Evolutionary conservation across 2,113 vertebrate genomes (phyloP).

Genomic region (Entomyzon cyanotis): DNA sequence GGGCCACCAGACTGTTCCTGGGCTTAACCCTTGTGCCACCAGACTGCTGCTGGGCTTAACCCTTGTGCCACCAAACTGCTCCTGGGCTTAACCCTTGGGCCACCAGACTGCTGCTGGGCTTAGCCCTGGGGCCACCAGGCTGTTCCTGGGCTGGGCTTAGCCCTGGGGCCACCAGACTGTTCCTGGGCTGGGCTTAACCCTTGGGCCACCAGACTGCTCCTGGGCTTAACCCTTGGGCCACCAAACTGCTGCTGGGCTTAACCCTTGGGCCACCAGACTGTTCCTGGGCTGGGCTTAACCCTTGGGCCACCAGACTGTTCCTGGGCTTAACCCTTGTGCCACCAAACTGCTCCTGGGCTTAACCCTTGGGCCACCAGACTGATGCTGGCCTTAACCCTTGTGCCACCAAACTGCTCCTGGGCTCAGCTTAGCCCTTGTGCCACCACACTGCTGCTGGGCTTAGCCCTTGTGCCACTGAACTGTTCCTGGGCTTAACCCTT

Average conservation of each 20-base stretch:
- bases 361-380: background rate
- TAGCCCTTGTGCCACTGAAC: background rate
- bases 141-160: too few species aligned
- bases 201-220: background rate
- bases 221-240: background rate
- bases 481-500: background rate
- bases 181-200: background rate
- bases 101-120: background rate
- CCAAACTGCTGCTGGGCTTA: background rate
- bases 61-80: background rate
- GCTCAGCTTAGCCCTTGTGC: background rate
- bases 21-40: background rate
- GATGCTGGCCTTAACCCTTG: background rate
- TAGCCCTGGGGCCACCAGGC: background rate
- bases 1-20: background rate
- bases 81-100: background rate
- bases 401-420: background rate
- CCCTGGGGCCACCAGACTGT: background rate
- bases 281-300: background rate
- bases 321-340: background rate
- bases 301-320: rapidly evolving
- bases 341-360: background rate
- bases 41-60: background rate
- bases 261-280: background rate
- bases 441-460: background rate